These are phyloP conservation scores for Acromyrmex heyeri DNA, from an alignment of 1,140 invertebrate genomes.

Conservation along the genomic window DNA sequence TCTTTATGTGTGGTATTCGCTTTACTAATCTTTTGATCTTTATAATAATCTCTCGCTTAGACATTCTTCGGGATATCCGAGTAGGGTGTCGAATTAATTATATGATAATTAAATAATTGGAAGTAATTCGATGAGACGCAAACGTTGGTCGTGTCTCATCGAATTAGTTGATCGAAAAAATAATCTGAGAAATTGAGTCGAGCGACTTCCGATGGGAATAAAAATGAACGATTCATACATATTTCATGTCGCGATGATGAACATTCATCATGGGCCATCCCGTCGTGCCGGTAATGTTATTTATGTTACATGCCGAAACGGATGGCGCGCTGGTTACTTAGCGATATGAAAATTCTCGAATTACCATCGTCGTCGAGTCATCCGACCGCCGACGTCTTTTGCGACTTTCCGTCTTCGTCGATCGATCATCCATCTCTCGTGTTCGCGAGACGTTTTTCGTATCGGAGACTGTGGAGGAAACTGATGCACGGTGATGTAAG, in stretches of 20 bases:
- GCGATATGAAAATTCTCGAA: conserved; percentile 63
- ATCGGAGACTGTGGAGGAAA: background rate
- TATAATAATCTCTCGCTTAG: background rate
- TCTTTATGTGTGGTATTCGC: background rate
- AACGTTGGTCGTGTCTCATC: background rate
- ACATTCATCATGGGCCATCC: conserved; percentile 36
- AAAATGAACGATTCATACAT: conserved; percentile 55
- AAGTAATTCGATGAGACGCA: background rate
- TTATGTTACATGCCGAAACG: conserved; percentile 51
- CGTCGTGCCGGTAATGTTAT: conserved; percentile 49
- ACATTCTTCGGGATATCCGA: background rate
- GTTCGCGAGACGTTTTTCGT: conserved; percentile 24
- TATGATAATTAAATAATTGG: background rate
- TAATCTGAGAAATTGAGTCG: background rate
- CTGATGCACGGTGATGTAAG: conserved; percentile 41
- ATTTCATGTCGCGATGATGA: conserved; percentile 52
- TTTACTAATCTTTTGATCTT: background rate
- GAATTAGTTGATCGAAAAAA: background rate
- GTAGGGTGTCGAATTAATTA: background rate
- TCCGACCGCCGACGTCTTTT: background rate
- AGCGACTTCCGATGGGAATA: background rate
- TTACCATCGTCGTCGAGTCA: conserved; percentile 58
- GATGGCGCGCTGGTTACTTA: conserved; percentile 55
- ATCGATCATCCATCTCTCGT: conserved; percentile 51
- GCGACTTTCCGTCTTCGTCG: conserved; percentile 47